These are phyloP conservation scores for Percina caprodes DNA, from an alignment of 2,113 vertebrate species.

Conservation along the genomic window DNA sequence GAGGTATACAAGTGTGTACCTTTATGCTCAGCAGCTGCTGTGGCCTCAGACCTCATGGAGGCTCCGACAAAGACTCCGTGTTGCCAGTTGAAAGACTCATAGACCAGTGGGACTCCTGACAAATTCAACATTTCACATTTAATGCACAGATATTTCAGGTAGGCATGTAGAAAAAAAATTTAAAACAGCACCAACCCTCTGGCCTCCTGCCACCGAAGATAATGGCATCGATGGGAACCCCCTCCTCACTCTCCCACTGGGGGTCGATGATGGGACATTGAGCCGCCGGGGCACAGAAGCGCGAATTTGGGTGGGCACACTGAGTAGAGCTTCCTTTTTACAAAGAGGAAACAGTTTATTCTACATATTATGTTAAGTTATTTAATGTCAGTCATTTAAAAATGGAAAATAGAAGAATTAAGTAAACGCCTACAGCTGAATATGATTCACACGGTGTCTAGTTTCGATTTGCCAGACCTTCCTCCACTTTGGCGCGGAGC, in stretches of 20 bases:
- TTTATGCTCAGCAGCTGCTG: slow-evolving; percentile 96
- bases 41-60: slow-evolving; percentile 97
- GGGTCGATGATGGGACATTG: slow-evolving; percentile 98
- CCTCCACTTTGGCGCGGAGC: too few species aligned
- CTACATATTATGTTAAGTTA: neutral
- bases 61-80: slow-evolving; percentile 97
- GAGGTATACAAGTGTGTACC: slow-evolving; percentile 78
- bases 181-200: slow-evolving; percentile 80
- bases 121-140: slow-evolving; percentile 17
- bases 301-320: slow-evolving; percentile 95
- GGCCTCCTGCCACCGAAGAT: slow-evolving; percentile 97
- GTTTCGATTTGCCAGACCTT: too few species aligned
- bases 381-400: neutral
- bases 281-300: slow-evolving; percentile 94
- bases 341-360: slow-evolving; percentile 3
- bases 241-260: slow-evolving; percentile 92
- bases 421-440: neutral
- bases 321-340: slow-evolving; percentile 75
- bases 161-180: too few species aligned
- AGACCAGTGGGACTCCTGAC: slow-evolving; percentile 94
- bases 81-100: slow-evolving; percentile 95
- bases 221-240: slow-evolving; percentile 95
- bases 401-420: neutral
- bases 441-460: too few species aligned
- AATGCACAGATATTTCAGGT: neutral